Evolutionary conservation across 2,888 invertebrate species (phyloP).

Genomic region (Tuberolachnus salignus): DNA sequence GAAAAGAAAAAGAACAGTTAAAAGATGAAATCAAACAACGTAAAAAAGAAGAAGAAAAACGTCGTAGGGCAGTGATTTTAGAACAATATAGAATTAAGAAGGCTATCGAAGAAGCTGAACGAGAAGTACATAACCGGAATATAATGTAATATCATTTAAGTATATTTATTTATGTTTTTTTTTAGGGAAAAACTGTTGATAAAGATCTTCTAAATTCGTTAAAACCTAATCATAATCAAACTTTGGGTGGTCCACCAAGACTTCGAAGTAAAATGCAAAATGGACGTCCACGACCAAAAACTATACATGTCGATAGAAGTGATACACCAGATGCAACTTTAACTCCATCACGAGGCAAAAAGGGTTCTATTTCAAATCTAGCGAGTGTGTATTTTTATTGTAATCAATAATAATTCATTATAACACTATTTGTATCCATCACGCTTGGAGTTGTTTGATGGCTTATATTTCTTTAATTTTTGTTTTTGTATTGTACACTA

Average conservation of each 20-base stretch:
- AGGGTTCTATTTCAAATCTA: slow-evolving; percentile 81
- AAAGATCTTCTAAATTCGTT: slow-evolving; percentile 71
- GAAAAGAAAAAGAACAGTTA: slow-evolving; percentile 76
- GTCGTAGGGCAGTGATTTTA: slow-evolving; percentile 84
- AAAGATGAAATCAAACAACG: slow-evolving; percentile 77
- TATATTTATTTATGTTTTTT: slow-evolving; percentile 10
- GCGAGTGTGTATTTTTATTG: slow-evolving; percentile 69
- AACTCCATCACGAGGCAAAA: slow-evolving; percentile 75
- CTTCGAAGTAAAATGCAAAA: slow-evolving; percentile 70
- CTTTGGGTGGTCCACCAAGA: slow-evolving; percentile 64
- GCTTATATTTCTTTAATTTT: slow-evolving; percentile 46
- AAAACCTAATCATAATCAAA: slow-evolving; percentile 62
- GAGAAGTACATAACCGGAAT: slow-evolving; percentile 69
- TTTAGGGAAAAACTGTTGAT: slow-evolving; percentile 79
- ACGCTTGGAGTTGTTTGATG: background rate
- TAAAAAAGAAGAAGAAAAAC: slow-evolving; percentile 82
- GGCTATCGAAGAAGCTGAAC: slow-evolving; percentile 87
- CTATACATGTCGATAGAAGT: slow-evolving; percentile 86
- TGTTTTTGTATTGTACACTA: slow-evolving; percentile 56
- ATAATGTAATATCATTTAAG: background rate
- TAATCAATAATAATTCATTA: background rate
- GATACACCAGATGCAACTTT: slow-evolving; percentile 71
- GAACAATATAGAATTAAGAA: slow-evolving; percentile 94
- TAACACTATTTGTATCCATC: background rate
- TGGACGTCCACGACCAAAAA: slow-evolving; percentile 80